phyloP scores from a whole-genome alignment of 2,888 invertebrate species.

The Chelonus formosanus region DNA sequence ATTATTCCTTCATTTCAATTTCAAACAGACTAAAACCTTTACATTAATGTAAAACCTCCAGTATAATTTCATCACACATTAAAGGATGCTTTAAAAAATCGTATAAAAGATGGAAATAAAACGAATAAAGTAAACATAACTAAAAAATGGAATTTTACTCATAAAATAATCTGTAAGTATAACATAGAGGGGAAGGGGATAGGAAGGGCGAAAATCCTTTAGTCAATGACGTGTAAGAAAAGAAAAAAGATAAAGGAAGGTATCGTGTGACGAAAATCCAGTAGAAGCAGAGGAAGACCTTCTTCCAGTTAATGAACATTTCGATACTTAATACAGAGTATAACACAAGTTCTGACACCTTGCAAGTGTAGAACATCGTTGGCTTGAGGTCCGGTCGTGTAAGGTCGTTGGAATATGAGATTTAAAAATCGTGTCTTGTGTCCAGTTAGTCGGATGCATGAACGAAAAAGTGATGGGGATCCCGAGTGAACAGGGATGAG shows the following conservation, averaged over 20 bases:
- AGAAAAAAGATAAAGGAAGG: constrained; percentile 6
- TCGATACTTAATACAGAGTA: constrained; percentile 19
- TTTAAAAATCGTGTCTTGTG: constrained; percentile 18
- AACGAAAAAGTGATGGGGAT: not conserved
- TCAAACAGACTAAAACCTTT: no score
- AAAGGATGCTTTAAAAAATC: no score
- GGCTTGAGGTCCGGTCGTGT: constrained; percentile 1
- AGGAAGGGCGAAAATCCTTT: no score
- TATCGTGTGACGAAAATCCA: constrained; percentile 23
- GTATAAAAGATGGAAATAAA: no score
- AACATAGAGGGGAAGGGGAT: not conserved
- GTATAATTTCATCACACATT: no score
- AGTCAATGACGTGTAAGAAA: not conserved
- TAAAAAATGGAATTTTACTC: no score
- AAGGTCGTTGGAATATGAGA: constrained; percentile 16
- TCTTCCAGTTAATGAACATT: constrained; percentile 17
- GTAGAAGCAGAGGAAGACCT: constrained; percentile 18
- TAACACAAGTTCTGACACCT: constrained; percentile 21
- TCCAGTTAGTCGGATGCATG: not conserved
- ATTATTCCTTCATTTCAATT: no score
- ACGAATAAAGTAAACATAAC: no score
- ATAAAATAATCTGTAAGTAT: no score
- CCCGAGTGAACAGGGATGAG: no score
- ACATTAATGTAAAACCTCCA: no score
- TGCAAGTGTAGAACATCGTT: constrained; percentile 21